Evolutionary conservation across 2,797 vertebrate genomes (phyloP), one percentile per base, ranked within the genome.

Genomic region (Chelon auratus): DNA sequence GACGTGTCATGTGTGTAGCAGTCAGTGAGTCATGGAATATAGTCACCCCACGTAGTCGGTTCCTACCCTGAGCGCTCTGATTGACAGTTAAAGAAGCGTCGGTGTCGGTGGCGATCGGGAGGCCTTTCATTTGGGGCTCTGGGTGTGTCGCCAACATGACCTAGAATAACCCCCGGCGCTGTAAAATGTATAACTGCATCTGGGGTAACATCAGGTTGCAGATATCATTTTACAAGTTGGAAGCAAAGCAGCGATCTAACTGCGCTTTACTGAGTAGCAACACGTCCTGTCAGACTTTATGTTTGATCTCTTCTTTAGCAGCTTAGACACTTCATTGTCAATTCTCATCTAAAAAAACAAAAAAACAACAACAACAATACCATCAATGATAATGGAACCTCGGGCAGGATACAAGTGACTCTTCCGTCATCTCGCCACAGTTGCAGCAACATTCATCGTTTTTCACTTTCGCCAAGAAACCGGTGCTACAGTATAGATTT

Each of bases 101-200:
- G 66, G 76, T 81, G 77, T 68, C 76, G 65, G 68, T 77, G 76
- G 77, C 9, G 45, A 81, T 75, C 66, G 78, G 66, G 68, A 91
- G 75, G 81, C 75, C 80, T 90, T 82, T 92, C 84, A 91, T 45
- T 87, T 83, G 85, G 75, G 63, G 62, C 66, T 62, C 63, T 82
- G 84, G 81, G 83, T 71, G 81, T 86, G 89, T 82, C 85, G 82
- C 76, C 63, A 83, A 59, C 77, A 71, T 83, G 82, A 85, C 91
- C 88, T 82, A 54, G 57, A 84, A 81, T 81, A 80, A 86, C 43
- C 82, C 83, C 76, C 60, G 62, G 62, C 65, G 42, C 57, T 78
- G 53, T 53, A 45, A 57, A 73, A 67, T 68, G 47, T 26, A n/a
- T 68, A 37, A 36, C 45, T 68, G 55, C 50, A 63, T 30, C 45